Evolutionary conservation across 1,140 invertebrate species (phyloP), one percentile per base, ranked within the genome.

Genomic region (Orchesella cincta): DNA sequence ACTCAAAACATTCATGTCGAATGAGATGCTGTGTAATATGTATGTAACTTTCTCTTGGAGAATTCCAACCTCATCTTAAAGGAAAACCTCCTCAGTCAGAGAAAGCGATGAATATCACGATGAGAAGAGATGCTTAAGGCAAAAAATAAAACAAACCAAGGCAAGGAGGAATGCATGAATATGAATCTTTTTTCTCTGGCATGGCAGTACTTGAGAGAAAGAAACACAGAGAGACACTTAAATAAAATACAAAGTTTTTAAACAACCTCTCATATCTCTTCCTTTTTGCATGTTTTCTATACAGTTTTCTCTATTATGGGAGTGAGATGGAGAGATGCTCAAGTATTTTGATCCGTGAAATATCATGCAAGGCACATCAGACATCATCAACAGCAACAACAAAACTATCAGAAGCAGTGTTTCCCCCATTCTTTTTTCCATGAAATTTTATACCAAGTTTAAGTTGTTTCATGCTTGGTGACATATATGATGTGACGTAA

Each of bases 331-430:
- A 57, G 26, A 57, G 54, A 57, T 57, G 54, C 26, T 57, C 54
- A 57, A 57, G 54, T 57, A 23, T n/a, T 57, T 57, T 57, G 54
- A 57, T 57, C 54, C 54, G 54, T 57, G 54, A 57, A 57, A 8
- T 57, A 57, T 57, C 14, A 57, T 57, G 54, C 54, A 57, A 57
- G n/a, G 23, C 54, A 57, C 54, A 57, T 57, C 54, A 57, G 3
- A 57, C 54, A n/a, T 46, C 39, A 18, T 46, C 39, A 46, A 46
- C 5, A 46, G 39, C 39, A 46, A 46, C 18, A 46, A 5, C 5
- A 46, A 5, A 8, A 8, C 39, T 46, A 46, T 46, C 39, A 46
- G 39, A 8, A 8, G 18, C 39, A n/a, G n/a, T n/a, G n/a, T n/a
- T n/a, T n/a, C n/a, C n/a, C n/a, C n/a, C n/a, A n/a, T n/a, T n/a